These are phyloP conservation scores for Bombus waltoni DNA, from an alignment of 1,140 invertebrate genomes.

Conservation along the genomic window DNA sequence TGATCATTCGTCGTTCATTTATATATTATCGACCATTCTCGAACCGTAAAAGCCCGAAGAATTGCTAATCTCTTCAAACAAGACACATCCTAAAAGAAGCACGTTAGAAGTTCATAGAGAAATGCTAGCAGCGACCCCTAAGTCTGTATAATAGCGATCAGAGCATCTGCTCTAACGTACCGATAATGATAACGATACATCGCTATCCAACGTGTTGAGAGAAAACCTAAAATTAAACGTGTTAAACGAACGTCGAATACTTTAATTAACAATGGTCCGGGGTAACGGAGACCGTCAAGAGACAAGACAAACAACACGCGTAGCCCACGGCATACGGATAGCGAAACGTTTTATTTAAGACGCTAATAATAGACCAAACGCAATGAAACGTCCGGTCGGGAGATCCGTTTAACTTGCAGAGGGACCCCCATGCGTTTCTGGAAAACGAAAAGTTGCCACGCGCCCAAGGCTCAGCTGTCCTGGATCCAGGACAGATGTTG, in stretches of 20 bases:
- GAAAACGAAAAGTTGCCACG: slow-evolving; percentile 74
- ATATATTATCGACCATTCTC: too few relatives aligned
- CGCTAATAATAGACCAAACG: slow-evolving; percentile 61
- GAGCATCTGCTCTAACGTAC: too few relatives aligned
- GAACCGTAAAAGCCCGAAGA: too few relatives aligned
- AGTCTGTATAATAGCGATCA: too few relatives aligned
- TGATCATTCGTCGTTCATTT: too few relatives aligned
- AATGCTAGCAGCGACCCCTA: too few relatives aligned
- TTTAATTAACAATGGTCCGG: neutral
- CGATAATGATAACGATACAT: neutral
- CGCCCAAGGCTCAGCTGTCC: slow-evolving; percentile 70
- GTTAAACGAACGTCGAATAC: neutral
- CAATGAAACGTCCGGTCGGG: slow-evolving; percentile 55
- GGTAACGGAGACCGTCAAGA: neutral
- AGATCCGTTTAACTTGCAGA: slow-evolving; percentile 30
- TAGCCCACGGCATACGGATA: slow-evolving; percentile 21
- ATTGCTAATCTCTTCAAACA: too few relatives aligned
- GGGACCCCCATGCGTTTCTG: slow-evolving; percentile 61
- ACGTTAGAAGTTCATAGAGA: too few relatives aligned
- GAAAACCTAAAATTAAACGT: neutral
- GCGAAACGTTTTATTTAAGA: slow-evolving; percentile 54
- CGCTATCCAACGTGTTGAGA: neutral
- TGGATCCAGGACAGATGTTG: slow-evolving; percentile 75
- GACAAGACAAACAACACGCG: neutral
- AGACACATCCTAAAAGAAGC: too few relatives aligned